Percentiles rank a stretch among this genome's conserved stretches.
Evolutionary conservation across 2,113 vertebrate genomes (phyloP).

Genomic region (Python bivittatus): DNA sequence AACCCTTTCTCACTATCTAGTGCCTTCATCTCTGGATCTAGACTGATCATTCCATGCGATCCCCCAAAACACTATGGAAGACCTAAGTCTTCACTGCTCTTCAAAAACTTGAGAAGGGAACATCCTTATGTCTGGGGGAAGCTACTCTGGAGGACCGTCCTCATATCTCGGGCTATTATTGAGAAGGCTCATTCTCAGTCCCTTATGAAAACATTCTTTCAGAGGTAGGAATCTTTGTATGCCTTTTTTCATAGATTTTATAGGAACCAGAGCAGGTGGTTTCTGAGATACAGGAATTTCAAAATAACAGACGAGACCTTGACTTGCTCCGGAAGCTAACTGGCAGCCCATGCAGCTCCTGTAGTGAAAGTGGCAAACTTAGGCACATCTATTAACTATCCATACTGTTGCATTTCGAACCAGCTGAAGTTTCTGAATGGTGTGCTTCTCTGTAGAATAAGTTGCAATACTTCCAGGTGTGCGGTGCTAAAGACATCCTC

Average conservation of each 20-base stretch:
- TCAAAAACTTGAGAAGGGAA: not conserved
- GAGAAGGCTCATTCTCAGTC: not conserved
- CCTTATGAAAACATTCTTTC: not conserved
- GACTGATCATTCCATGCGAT: not conserved
- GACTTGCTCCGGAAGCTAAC: not conserved
- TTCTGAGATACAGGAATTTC: not conserved
- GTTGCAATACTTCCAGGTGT: too few relatives aligned
- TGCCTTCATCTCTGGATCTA: not conserved
- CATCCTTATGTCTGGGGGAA: not conserved
- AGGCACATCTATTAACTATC: not conserved
- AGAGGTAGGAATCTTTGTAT: not conserved
- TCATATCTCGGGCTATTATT: not conserved
- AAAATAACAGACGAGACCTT: not conserved
- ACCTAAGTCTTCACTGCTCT: not conserved
- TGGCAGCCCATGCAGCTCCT: not conserved
- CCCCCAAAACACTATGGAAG: not conserved
- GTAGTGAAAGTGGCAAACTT: not conserved
- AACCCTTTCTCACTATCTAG: not conserved
- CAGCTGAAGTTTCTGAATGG: not conserved
- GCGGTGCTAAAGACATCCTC: too few relatives aligned
- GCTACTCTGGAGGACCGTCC: not conserved
- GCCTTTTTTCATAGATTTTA: not conserved
- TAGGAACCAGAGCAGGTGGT: not conserved
- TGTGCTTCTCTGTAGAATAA: too few relatives aligned
- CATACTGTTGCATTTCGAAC: not conserved